These are phyloP conservation scores for Galerucella calmariensis DNA, from an alignment of 2,888 invertebrate species.

Conservation along the genomic window DNA sequence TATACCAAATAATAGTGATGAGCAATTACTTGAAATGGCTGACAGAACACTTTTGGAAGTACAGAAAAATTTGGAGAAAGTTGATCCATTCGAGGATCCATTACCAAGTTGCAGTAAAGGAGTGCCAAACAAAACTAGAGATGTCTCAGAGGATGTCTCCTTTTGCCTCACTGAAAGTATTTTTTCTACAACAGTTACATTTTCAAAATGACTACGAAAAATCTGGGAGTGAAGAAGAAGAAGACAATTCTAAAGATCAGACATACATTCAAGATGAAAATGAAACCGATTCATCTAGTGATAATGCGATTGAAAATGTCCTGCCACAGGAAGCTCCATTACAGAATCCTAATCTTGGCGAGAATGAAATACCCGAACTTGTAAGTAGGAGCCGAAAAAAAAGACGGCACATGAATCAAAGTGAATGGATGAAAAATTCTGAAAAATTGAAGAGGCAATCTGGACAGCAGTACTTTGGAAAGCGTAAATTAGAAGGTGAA, in stretches of 20 bases:
- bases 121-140: slow-evolving; percentile 2
- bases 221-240: slow-evolving; percentile 8
- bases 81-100: background rate
- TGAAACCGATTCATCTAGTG: slow-evolving; percentile 3
- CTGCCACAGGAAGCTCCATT: slow-evolving; percentile 8
- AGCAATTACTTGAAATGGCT: slow-evolving; percentile 6
- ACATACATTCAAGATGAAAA: slow-evolving; percentile 8
- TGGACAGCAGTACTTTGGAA: slow-evolving; percentile 10
- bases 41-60: slow-evolving; percentile 7
- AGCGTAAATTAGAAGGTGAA: slow-evolving; percentile 1
- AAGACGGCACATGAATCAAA: slow-evolving; percentile 6
- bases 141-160: slow-evolving; percentile 2
- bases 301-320: slow-evolving; percentile 3
- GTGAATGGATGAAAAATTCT: slow-evolving; percentile 10
- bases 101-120: background rate
- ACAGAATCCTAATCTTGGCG: slow-evolving; percentile 6
- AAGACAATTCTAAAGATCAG: slow-evolving; percentile 10
- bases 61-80: slow-evolving; percentile 1
- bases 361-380: slow-evolving; percentile 9
- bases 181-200: background rate
- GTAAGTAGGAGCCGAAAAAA: slow-evolving; percentile 8
- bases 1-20: slow-evolving; percentile 9
- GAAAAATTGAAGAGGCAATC: slow-evolving; percentile 9
- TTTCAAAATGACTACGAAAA: slow-evolving; percentile 6
- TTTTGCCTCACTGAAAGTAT: background rate